A percentile compares a stretch with the other conserved stretches of the same genome.
Conservation (phyloP, 2,888 invertebrate species). For the Chrysina gloriosa region DNA sequence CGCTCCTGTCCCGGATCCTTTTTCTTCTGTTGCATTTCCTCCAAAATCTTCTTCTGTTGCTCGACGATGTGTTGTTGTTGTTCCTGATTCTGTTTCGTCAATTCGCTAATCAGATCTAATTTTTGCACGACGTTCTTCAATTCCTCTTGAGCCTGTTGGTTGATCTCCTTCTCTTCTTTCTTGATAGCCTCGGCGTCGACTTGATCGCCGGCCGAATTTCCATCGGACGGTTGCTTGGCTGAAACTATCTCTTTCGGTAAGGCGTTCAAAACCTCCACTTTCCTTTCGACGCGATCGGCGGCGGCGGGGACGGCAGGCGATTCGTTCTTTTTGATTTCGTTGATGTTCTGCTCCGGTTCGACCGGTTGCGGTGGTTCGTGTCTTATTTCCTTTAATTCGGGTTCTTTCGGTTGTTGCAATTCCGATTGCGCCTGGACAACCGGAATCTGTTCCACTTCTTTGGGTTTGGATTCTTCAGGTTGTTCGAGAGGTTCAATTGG, state of each 20-base stretch:
- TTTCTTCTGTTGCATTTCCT: constrained; percentile 66
- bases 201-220: constrained; percentile 56
- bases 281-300: no score
- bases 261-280: no score
- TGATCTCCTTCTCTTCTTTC: constrained; percentile 64
- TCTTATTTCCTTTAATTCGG: constrained; percentile 57
- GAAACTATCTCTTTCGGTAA: not conserved
- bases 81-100: constrained; percentile 76
- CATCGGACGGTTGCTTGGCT: constrained; percentile 33
- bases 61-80: constrained; percentile 73
- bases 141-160: constrained; percentile 61
- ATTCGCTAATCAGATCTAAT: constrained; percentile 70
- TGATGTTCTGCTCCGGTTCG: constrained; percentile 52
- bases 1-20: constrained; percentile 67
- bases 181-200: constrained; percentile 65
- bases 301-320: no score
- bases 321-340: constrained; percentile 26
- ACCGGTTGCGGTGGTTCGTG: constrained; percentile 63
- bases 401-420: not conserved
- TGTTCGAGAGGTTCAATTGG: constrained; percentile 57
- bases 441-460: not conserved
- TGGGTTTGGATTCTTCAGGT: constrained; percentile 25
- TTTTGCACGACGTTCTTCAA: constrained; percentile 54
- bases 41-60: constrained; percentile 74
- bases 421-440: not conserved